A percentile compares a stretch with the other conserved stretches of the same genome.
Conservation (phyloP, 2,888 invertebrate species). For the Mamestra brassicae region DNA sequence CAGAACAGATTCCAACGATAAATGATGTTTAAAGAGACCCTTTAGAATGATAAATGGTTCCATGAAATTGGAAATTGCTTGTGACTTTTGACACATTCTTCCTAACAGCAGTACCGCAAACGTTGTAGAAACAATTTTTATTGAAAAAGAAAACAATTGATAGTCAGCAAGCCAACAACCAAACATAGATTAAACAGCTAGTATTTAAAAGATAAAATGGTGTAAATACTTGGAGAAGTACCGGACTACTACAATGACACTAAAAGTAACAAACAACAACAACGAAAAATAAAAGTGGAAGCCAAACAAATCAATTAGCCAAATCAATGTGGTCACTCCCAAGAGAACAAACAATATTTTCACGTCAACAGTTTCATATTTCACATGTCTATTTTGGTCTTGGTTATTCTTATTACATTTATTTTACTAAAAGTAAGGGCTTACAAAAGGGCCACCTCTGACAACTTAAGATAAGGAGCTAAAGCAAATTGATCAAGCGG, state of each 20-base stretch:
- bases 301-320: slow-evolving; percentile 18
- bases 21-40: not conserved
- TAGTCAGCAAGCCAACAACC: not conserved
- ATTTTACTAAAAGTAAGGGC: not conserved
- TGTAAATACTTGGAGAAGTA: slow-evolving; percentile 13
- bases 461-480: not conserved
- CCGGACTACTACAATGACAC: not conserved
- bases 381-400: not conserved
- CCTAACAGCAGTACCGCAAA: not conserved
- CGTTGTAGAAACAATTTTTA: not conserved
- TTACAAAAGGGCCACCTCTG: not conserved
- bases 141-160: not conserved
- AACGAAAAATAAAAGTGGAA: not conserved
- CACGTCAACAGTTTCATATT: not conserved
- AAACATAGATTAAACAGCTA: not conserved
- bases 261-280: slow-evolving; percentile 21
- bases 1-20: slow-evolving; percentile 14
- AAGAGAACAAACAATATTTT: slow-evolving; percentile 1
- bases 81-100: not conserved
- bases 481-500: not conserved
- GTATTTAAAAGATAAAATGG: accelerated
- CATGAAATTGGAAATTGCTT: not conserved
- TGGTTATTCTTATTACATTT: slow-evolving; percentile 18
- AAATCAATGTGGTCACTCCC: not conserved
- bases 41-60: slow-evolving; percentile 15